Conservation (phyloP, 92 coral and sea anemone species). For the Hydrozoanthus gracilis region DNA sequence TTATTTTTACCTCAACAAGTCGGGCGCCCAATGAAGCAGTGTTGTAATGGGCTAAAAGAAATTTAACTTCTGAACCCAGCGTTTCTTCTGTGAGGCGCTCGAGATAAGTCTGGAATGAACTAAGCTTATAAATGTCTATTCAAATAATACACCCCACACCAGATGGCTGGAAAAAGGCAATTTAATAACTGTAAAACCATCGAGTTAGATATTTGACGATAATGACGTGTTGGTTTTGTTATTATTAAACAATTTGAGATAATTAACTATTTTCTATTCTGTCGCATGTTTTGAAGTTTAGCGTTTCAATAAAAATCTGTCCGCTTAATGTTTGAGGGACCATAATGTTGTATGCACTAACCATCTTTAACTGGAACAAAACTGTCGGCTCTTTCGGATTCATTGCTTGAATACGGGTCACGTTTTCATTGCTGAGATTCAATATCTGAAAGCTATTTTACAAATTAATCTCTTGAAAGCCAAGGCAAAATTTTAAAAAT, state of each 20-base stretch:
- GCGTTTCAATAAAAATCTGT: constrained; percentile 44
- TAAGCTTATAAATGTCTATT: constrained; percentile 43
- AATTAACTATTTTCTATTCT: constrained; percentile 61
- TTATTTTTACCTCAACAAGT: constrained; percentile 17
- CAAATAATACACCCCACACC: constrained; percentile 55
- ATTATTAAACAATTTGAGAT: constrained; percentile 74
- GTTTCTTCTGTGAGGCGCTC: background rate
- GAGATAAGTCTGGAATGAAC: constrained; percentile 14
- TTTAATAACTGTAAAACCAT: constrained; percentile 59
- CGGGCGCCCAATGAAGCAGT: background rate
- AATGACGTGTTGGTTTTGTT: constrained; percentile 75
- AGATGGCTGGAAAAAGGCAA: constrained; percentile 75
- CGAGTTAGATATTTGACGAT: constrained; percentile 70
- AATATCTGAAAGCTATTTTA: constrained; percentile 28
- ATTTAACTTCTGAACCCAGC: background rate
- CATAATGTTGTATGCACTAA: constrained; percentile 41
- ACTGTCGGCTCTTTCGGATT: background rate
- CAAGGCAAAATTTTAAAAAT: constrained; percentile 33
- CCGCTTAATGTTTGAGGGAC: constrained; percentile 24
- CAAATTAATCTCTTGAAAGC: constrained; percentile 31
- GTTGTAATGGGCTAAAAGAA: background rate
- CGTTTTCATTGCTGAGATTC: background rate
- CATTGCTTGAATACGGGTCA: background rate
- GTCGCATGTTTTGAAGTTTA: constrained; percentile 50
- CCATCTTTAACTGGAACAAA: background rate